Base-by-base conservation (phyloP, 1,140 invertebrate genomes). In the Stratiolaelaps scimitus region DNA sequence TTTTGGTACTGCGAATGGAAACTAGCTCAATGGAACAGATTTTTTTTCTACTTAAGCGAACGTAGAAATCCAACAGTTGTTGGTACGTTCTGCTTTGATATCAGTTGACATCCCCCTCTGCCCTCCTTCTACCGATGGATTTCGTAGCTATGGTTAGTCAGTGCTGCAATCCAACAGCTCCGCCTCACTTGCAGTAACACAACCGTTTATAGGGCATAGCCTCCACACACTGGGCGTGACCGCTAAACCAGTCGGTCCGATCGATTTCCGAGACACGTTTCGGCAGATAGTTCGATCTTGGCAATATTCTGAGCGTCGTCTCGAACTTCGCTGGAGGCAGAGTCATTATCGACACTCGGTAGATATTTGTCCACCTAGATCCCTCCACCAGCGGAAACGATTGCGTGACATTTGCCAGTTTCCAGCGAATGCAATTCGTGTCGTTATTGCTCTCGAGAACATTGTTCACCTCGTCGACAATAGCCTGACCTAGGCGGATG, bases 401-500 rank as follows among this genome's bases (percentile, higher is more conserved):
- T 28, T 48, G 19, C 7, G 20, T 28, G 15, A 48, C 47, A 48
- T 19, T 23, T 15, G 20, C 28, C 47, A 48, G 15, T 28, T 48
- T 48, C 47, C 47, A 48, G 4, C 47, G 47, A 19, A 19, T 48
- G 47, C 47, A 48, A 23, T 15, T 48, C 47, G 47, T 48, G 28
- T 48, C 47, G 28, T 48, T 48, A 15, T 15, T 48, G 7, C 15
- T 4, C 7, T 48, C 47, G 20, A 48, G 15, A 7, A 23, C 47
- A 15, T 48, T 4, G 28, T 48, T 48, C 47, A 48, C 20, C 4
- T 48, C 4, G 19, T 19, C 5, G 7, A 48, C 47, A 4, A 48
- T 7, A 4, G 28, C 15, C 7, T 15, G 20, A 15, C 47, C 47
- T 4, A 48, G 47, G 7, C 15, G 20, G 47, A 15, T 4, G 19